A percentile compares a stretch with the other conserved stretches of the same genome.
These are phyloP conservation scores for Junonia oenone DNA, from an alignment of 2,888 invertebrate genomes.

Conservation along the genomic window DNA sequence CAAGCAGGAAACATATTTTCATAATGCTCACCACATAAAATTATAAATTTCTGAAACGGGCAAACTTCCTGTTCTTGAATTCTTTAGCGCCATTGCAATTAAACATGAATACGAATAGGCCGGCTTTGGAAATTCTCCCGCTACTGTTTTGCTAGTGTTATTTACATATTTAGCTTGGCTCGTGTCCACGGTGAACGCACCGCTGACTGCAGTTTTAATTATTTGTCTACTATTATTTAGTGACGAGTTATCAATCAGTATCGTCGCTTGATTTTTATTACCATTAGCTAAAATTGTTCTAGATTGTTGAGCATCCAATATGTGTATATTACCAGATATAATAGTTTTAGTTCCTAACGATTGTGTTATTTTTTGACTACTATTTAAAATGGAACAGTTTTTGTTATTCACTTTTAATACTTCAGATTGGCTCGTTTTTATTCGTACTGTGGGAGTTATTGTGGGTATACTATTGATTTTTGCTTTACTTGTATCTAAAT, in stretches of 20 bases:
- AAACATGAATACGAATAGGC: conserved; percentile 98
- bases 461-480: conserved; percentile 43
- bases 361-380: conserved; percentile 65
- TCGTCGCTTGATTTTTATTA: conserved; percentile 70
- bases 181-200: conserved; percentile 60
- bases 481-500: conserved; percentile 68
- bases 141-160: conserved; percentile 60
- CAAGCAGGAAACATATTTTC: neutral
- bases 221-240: conserved; percentile 70
- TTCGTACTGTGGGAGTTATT: conserved; percentile 57
- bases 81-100: conserved; percentile 98
- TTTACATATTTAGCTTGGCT: conserved; percentile 66
- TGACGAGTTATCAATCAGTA: conserved; percentile 71
- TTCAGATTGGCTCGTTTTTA: conserved; percentile 64
- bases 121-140: conserved; percentile 92
- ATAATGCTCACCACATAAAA: conserved; percentile 94
- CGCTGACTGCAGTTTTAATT: conserved; percentile 67
- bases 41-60: conserved; percentile 99
- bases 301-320: conserved; percentile 72
- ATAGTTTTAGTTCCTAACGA: conserved; percentile 72
- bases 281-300: conserved; percentile 72
- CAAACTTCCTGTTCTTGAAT: conserved; percentile 94
- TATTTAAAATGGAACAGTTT: conserved; percentile 69
- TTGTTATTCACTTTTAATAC: conserved; percentile 67
- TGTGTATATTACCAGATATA: conserved; percentile 77